A percentile compares a stretch with the other conserved stretches of the same genome.
Conservation (phyloP, 2,888 invertebrate species). For the Sinhomidia bicolor region DNA sequence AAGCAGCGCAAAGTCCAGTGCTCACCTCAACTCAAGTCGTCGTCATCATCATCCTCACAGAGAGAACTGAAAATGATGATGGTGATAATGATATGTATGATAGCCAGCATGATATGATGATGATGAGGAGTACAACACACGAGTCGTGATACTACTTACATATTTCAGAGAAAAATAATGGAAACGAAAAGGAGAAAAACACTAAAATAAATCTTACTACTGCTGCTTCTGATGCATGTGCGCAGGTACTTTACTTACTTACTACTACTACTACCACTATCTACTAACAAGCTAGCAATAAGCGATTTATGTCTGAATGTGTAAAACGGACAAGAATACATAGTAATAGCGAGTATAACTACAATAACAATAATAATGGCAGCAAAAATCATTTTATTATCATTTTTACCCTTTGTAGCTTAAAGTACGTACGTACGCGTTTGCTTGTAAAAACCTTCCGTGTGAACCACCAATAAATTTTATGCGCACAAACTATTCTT, state of each 20-base stretch:
- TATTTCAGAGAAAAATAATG: not conserved
- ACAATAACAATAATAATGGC: too few relatives aligned
- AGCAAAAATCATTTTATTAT: slow-evolving; percentile 21
- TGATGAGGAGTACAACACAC: not conserved
- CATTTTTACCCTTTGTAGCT: slow-evolving; percentile 9
- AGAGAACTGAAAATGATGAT: slow-evolving; percentile 27
- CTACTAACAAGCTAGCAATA: slow-evolving; percentile 5
- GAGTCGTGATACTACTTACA: not conserved
- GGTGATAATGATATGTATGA: slow-evolving; percentile 32
- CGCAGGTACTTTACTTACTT: too few relatives aligned
- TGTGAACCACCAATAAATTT: slow-evolving; percentile 22
- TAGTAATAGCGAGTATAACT: slow-evolving; percentile 15
- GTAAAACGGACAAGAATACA: not conserved
- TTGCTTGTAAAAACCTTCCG: slow-evolving; percentile 14
- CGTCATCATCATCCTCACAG: too few relatives aligned
- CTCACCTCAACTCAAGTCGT: not conserved
- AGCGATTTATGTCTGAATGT: too few relatives aligned
- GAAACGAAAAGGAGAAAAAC: not conserved
- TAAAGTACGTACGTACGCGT: too few relatives aligned
- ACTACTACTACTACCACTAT: too few relatives aligned
- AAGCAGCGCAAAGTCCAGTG: too few relatives aligned
- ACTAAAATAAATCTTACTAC: too few relatives aligned
- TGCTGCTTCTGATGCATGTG: not conserved
- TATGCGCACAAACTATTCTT: too few relatives aligned
- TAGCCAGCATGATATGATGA: too few relatives aligned